A percentile compares a stretch with the other conserved stretches of the same genome.
Evolutionary conservation across 2,888 invertebrate species (phyloP).

Genomic region (Syrphus vitripennis): DNA sequence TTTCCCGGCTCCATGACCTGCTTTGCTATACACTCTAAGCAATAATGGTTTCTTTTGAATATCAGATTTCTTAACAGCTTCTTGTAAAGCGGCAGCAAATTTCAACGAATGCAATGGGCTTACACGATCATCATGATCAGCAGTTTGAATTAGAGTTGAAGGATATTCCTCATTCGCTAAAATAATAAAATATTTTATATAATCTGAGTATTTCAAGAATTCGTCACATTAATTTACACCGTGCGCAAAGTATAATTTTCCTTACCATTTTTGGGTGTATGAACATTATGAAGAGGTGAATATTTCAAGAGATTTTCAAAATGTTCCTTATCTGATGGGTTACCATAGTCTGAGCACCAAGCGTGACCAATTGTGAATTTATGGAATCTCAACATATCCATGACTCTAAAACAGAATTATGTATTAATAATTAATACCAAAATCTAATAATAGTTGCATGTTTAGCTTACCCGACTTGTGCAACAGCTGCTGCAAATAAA

Average conservation of each 20-base stretch:
- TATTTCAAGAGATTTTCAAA: slow-evolving; percentile 92
- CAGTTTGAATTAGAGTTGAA: slow-evolving; percentile 94
- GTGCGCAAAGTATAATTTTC: slow-evolving; percentile 38
- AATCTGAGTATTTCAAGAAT: too few relatives aligned
- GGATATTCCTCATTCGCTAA: slow-evolving; percentile 88
- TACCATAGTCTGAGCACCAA: slow-evolving; percentile 98
- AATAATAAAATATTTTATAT: neutral
- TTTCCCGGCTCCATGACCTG: slow-evolving; percentile 98
- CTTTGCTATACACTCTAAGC: slow-evolving; percentile 95
- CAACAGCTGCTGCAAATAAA: slow-evolving; percentile 94
- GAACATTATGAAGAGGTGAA: slow-evolving; percentile 97
- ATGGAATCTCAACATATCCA: slow-evolving; percentile 98
- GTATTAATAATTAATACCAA: neutral
- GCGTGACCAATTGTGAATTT: slow-evolving; percentile 99
- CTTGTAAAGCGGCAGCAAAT: slow-evolving; percentile 94
- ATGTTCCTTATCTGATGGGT: slow-evolving; percentile 92
- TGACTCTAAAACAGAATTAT: slow-evolving; percentile 85
- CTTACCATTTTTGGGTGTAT: slow-evolving; percentile 83
- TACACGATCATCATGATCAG: slow-evolving; percentile 99
- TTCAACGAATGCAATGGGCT: slow-evolving; percentile 98
- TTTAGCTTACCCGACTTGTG: slow-evolving; percentile 92
- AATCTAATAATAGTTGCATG: neutral
- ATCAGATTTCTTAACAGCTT: slow-evolving; percentile 84
- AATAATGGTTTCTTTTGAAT: slow-evolving; percentile 92
- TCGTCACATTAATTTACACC: too few relatives aligned